Conservation (phyloP, 2,113 vertebrate species). For the Zosterops hypoxanthus region DNA sequence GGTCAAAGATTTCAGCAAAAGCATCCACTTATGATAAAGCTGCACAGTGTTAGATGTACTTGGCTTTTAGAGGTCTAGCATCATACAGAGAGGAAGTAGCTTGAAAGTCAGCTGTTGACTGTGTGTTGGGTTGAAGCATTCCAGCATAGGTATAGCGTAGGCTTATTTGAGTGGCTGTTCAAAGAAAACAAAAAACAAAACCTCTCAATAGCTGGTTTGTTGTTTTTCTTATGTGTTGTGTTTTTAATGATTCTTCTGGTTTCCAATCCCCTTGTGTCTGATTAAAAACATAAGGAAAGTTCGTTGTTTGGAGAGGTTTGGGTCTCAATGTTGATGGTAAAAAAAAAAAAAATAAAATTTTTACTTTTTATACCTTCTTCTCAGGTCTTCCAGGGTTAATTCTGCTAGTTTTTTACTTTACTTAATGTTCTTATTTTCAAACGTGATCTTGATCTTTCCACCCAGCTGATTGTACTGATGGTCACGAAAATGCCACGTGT, state of each 20-base stretch:
- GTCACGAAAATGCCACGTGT: neutral
- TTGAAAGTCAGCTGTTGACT: neutral
- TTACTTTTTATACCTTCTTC: neutral
- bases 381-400: neutral
- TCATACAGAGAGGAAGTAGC: neutral
- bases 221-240: neutral
- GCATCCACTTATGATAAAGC: neutral
- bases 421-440: neutral
- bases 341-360: neutral
- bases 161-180: neutral
- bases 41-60: neutral
- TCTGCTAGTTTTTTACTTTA: neutral
- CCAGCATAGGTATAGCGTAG: neutral
- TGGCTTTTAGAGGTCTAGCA: neutral
- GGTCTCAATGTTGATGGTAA: neutral
- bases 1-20: neutral
- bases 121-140: neutral
- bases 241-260: neutral
- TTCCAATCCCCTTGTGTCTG: neutral
- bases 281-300: neutral
- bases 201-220: neutral
- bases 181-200: neutral
- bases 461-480: neutral
- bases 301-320: neutral
- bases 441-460: neutral